These are phyloP conservation scores for Aptenodytes patagonicus DNA, from an alignment of 2,113 vertebrate genomes.

Conservation along the genomic window DNA sequence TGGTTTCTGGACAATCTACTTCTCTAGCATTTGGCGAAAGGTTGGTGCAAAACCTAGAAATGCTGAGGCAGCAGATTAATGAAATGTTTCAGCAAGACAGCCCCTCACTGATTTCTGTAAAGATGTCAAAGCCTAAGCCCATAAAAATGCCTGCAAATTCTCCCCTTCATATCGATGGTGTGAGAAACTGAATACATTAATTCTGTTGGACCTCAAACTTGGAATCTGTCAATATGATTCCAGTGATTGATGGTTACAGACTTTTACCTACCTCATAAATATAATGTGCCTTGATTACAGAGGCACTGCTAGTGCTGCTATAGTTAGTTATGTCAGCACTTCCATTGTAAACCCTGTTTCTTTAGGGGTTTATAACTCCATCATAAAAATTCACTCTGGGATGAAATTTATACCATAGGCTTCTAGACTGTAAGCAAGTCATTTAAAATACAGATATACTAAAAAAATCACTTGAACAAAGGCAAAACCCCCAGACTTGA, in stretches of 20 bases:
- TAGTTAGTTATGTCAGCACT: constrained; percentile 78
- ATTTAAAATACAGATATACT: constrained; percentile 28
- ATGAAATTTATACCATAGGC: constrained; percentile 68
- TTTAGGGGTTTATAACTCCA: constrained; percentile 73
- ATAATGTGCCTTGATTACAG: constrained; percentile 72
- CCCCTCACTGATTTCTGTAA: constrained; percentile 53
- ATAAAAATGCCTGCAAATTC: constrained; percentile 54
- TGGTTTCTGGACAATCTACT: constrained; percentile 10
- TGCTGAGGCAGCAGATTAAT: constrained; percentile 3
- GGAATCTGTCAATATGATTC: constrained; percentile 71
- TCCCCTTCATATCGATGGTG: constrained; percentile 49
- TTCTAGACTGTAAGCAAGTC: constrained; percentile 40
- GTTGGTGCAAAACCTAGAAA: neutral
- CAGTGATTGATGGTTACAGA: constrained; percentile 76
- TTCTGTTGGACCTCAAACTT: constrained; percentile 71
- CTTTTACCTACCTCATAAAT: constrained; percentile 80
- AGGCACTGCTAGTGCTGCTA: constrained; percentile 62
- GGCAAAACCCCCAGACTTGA: neutral
- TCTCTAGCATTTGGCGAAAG: neutral
- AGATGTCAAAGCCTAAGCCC: constrained; percentile 41
- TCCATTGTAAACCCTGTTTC: constrained; percentile 72
- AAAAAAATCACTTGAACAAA: neutral
- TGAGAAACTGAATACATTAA: constrained; percentile 64
- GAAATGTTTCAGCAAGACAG: constrained; percentile 36
- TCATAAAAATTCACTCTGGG: constrained; percentile 74